Percentiles rank a stretch among this genome's conserved stretches.
Conservation (phyloP, 1,140 invertebrate species). For the Lordiphosa clarofinis region DNA sequence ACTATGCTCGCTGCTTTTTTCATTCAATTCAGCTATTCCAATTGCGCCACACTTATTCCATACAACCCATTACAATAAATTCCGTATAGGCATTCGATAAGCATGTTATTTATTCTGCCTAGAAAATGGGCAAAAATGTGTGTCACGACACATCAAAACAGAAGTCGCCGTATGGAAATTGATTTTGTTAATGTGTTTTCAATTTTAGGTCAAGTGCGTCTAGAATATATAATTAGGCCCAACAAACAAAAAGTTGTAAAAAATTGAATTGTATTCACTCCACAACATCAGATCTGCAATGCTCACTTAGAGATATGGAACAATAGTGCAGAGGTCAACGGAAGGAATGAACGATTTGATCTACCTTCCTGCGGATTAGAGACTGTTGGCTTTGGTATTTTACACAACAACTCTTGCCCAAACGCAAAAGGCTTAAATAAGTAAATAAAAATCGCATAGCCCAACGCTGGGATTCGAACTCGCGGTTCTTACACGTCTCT, state of each 20-base stretch:
- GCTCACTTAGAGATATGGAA: conserved; percentile 56
- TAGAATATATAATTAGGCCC: neutral
- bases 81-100: conserved; percentile 37
- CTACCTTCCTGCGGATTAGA: conserved; percentile 77
- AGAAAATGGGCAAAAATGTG: conserved; percentile 46
- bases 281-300: conserved; percentile 53
- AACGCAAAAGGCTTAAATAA: conserved; percentile 53
- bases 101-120: conserved; percentile 40
- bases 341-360: conserved; percentile 71
- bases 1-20: too few species aligned
- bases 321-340: conserved; percentile 71
- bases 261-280: conserved; percentile 60
- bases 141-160: conserved; percentile 36
- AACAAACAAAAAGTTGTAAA: neutral
- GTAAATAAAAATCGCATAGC: neutral
- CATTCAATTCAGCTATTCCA: too few species aligned
- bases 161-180: neutral
- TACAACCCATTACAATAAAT: conserved; percentile 45
- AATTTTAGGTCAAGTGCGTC: conserved; percentile 52
- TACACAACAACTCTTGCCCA: conserved; percentile 66
- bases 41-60: too few species aligned
- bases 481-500: neutral
- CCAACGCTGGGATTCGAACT: conserved; percentile 29
- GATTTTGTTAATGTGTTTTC: conserved; percentile 42
- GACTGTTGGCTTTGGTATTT: conserved; percentile 42